Evolutionary conservation across 1,140 invertebrate species (phyloP), one percentile per base, ranked within the genome.

Genomic region (Pollicipes pollicipes): DNA sequence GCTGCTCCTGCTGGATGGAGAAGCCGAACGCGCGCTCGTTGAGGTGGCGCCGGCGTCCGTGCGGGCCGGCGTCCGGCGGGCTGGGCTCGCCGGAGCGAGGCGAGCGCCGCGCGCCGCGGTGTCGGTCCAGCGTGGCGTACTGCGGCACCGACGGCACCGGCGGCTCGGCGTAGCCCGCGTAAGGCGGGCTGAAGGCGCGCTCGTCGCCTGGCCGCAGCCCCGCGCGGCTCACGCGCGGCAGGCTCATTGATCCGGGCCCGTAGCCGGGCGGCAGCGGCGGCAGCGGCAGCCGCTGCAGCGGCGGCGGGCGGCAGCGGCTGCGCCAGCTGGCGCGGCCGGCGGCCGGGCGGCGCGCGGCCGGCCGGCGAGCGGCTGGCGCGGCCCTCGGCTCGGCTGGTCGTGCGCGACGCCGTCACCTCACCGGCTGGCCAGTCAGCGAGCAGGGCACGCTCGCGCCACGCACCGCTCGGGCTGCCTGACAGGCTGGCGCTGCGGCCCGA

Each of bases 21-120:
- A 95, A 94, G 24, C 90, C 93, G 77, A 96, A 96, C n/a, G 93
- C 93, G 68, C 92, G 81, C 78, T 96, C 93, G 78, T 96, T 21
- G 6, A 58, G 45, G 17, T 21, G 45, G 2, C 45, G 45, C 45
- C 13, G 6, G 45, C 2, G 45, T 58, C 45, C 45, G 45, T 6
- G 45, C 45, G 45, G 45, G 2, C 45, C 45, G 45, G 45, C 10
- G 2, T 3, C 2, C 45, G 45, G 45, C 45, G 6, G 45, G 6
- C 45, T 21, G 6, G 45, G 45, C 6, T 10, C 13, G 45, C 45
- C 24, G 45, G 45, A 3, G 2, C 21, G 8, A 3, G 13, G 45
- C 6, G 45, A 58, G 45, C 45, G 45, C n/a, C n/a, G n/a, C n/a
- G n/a, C n/a, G n/a, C n/a, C n/a, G n/a, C n/a, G n/a, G 10, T 21